Evolutionary conservation across 2,113 vertebrate genomes (phyloP).

Genomic region (Psilopogon haemacephalus): DNA sequence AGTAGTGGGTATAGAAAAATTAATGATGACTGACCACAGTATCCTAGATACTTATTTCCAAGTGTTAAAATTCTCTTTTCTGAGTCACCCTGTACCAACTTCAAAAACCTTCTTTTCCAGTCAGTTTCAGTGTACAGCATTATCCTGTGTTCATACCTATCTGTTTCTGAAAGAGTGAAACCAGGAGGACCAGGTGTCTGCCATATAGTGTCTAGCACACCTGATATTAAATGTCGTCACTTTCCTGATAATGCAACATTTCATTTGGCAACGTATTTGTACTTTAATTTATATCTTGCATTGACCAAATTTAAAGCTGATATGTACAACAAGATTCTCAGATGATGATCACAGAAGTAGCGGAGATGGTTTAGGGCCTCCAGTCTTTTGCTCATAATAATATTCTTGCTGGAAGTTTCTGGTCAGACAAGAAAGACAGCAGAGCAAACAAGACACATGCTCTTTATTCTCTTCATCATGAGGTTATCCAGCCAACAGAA

Average conservation of each 20-base stretch:
- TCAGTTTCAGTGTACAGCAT: background rate
- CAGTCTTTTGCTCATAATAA: background rate
- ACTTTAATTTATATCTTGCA: background rate
- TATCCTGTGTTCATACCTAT: background rate
- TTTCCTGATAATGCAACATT: background rate
- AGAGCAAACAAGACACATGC: rapidly evolving
- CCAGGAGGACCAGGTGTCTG: background rate
- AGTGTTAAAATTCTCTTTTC: background rate
- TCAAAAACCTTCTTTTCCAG: background rate
- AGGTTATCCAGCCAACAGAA: background rate
- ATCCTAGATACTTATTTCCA: background rate
- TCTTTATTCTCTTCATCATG: background rate
- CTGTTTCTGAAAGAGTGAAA: background rate
- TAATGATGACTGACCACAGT: background rate
- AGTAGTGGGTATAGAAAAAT: background rate
- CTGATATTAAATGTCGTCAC: background rate
- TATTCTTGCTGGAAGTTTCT: background rate
- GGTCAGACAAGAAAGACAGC: background rate
- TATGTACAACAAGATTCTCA: background rate
- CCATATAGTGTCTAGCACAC: background rate
- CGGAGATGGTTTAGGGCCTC: background rate
- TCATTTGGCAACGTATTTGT: background rate
- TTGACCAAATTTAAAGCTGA: background rate
- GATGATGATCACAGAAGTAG: background rate
- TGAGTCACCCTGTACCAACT: background rate